Percentiles rank a stretch among this genome's conserved stretches.
These are phyloP conservation scores for Macaria notata DNA, from an alignment of 2,888 invertebrate species.

Conservation along the genomic window DNA sequence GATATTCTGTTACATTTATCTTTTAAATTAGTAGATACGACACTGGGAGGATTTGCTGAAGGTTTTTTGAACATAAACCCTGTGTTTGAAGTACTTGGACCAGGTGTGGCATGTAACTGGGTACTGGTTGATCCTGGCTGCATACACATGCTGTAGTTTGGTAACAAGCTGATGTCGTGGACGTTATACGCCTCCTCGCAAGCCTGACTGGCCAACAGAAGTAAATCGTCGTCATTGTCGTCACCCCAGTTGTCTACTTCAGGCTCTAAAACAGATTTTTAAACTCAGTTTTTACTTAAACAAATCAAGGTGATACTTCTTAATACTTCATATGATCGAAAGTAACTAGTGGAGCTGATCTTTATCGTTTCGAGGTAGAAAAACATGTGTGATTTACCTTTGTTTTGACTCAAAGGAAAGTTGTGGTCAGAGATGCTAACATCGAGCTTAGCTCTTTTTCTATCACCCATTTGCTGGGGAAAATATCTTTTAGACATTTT, in stretches of 20 bases:
- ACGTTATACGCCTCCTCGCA: constrained; percentile 64
- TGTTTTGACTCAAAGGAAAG: constrained; percentile 72
- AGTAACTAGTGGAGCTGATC: too few species aligned
- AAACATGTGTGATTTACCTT: constrained; percentile 45
- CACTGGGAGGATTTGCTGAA: constrained; percentile 38
- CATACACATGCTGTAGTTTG: constrained; percentile 67
- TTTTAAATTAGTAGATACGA: constrained; percentile 56
- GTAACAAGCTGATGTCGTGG: constrained; percentile 49
- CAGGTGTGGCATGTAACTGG: constrained; percentile 44
- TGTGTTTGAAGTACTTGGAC: constrained; percentile 56
- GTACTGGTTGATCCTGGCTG: constrained; percentile 68
- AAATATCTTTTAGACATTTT: constrained; percentile 69
- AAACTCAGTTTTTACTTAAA: too few species aligned
- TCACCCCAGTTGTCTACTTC: constrained; percentile 67
- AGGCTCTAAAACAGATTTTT: constrained; percentile 24
- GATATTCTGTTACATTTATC: constrained; percentile 66
- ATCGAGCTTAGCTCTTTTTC: constrained; percentile 70
- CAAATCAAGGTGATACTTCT: too few species aligned
- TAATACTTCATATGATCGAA: too few species aligned
- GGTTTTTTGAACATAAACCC: constrained; percentile 66
- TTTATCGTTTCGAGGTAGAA: too few species aligned
- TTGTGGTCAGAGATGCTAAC: constrained; percentile 69
- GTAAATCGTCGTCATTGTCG: constrained; percentile 73
- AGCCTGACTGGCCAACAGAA: constrained; percentile 73
- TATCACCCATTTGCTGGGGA: constrained; percentile 62